Base-by-base conservation (phyloP, 2,888 invertebrate genomes). In the Cremastinae sp. region DNA sequence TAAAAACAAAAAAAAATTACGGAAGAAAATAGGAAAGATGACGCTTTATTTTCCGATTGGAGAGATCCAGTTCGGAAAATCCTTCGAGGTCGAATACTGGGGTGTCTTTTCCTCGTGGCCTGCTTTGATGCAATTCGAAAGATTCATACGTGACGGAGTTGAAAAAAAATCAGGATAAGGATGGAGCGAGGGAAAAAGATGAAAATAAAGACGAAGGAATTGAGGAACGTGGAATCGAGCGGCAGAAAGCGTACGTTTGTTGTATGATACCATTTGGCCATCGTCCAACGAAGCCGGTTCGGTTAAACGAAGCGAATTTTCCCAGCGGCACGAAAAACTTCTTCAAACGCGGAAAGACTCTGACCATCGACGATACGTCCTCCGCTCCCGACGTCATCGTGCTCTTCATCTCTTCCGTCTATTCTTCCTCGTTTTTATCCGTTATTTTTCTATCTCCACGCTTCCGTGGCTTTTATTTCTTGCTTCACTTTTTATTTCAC, bases 231-330 rank as follows among this genome's bases (percentile, higher is more conserved):
- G 65, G 47, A 61, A 61, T 74, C 66, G 47, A 73, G 65, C 41
- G 55, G 64, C 45, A 45, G 59, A 59, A 53, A 77, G 59, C 65
- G 69, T 74, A 77, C 74, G 70, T 70, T 49, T 74, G 56, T 62
- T 72, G 70, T 75, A 77, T 78, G 78, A 80, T 80, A 78, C 75
- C 47, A 70, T 37, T 79, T 80, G 80, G 78, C 82, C 58, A 62
- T 74, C 71, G 64, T 79, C 78, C 79, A 80, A 66, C 73, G 12
- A 56, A 58, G 69, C 78, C 75, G 72, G 79, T 81, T 77, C 78
- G 75, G 84, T 85, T 86, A 86, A 87, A 85, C 85, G 86, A 87
- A 86, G 83, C 84, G 85, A 84, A 86, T 84, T 83, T 86, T 81
- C 80, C 79, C 79, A 59, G 69, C 53, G 64, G 80, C 39, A 59